Base-by-base conservation (phyloP, 2,797 vertebrate genomes). In the Leontocebus nigricollis region DNA sequence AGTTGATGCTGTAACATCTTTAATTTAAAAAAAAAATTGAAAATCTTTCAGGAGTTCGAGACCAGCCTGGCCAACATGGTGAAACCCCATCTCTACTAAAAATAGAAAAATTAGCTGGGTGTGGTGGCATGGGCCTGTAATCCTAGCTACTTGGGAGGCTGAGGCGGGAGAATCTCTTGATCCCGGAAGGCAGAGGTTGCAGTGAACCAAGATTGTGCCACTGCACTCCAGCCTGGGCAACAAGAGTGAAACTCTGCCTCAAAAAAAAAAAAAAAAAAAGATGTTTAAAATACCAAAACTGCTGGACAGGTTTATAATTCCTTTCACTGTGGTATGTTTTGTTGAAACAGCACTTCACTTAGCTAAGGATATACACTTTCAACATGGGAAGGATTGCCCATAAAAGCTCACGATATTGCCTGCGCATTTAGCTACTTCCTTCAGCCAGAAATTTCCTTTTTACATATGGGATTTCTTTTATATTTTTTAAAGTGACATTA, bases 381-480 rank as follows among this genome's bases (percentile, higher is more conserved):
- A 59, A 55, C 64, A n/a, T 79, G 1, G 7, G 9, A 72, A 73
- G 15, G 75, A 33, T 33, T 3, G 4, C 50, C 48, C 30, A 55
- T 33, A 50, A 93, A 87, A 59, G 4, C 7, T 61, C 3, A 55
- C 24, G 48, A 72, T 26, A 83, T 48, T 88, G 52, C 67, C 88
- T 89, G 84, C 5, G 30, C 33, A 76, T 80, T 86, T 90, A 90
- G 27, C 57, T n/a, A 90, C 72, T 55, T 72, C 70, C 41, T 52
- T 67, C 39, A 70, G 67, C n/a, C 79, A 89, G 41, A 94, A 85
- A 81, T 93, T 72, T 73, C 52, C 26, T 83, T 57, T 88, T 91
- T 85, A 97, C 20, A 75, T 92, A 30, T 27, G 27, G 17, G 22
- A 48, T 81, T 77, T 2, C 59, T 83, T 61, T 7, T 64, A 72